phyloP scores from a whole-genome alignment of 2,113 vertebrate genomes.

The Carlito syrichta region DNA sequence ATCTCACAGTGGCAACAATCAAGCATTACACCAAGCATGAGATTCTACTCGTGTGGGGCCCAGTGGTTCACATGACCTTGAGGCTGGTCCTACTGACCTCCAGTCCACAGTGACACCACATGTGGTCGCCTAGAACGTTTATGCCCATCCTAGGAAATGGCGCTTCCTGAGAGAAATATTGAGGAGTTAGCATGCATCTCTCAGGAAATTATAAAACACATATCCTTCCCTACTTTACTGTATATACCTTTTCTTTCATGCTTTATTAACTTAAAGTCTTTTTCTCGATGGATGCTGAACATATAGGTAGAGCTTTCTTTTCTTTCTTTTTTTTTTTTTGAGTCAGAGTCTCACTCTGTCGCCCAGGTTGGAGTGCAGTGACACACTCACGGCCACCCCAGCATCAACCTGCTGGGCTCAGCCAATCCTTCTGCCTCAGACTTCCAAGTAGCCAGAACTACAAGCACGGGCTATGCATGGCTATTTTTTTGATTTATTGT shows the following conservation, averaged over 20 bases:
- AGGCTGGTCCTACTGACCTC: neutral
- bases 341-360: too few species aligned
- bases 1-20: neutral
- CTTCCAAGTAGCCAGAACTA: too few species aligned
- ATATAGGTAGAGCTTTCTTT: too few species aligned
- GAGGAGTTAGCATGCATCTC: neutral
- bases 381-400: too few species aligned
- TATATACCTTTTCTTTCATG: neutral
- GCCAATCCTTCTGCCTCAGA: too few species aligned
- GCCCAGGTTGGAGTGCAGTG: too few species aligned
- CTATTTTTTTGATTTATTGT: too few species aligned
- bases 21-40: neutral
- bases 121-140: neutral
- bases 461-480: too few species aligned
- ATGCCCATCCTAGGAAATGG: neutral
- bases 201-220: neutral
- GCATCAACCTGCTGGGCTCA: too few species aligned
- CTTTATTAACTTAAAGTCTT: neutral
- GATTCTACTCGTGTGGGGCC: accelerated
- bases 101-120: accelerated
- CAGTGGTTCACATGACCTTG: accelerated
- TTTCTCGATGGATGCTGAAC: neutral
- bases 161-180: neutral
- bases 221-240: neutral
- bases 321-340: too few species aligned